Evolutionary conservation across 2,113 vertebrate genomes (phyloP), one percentile per base, ranked within the genome.

Genomic region (Prunella himalayana): DNA sequence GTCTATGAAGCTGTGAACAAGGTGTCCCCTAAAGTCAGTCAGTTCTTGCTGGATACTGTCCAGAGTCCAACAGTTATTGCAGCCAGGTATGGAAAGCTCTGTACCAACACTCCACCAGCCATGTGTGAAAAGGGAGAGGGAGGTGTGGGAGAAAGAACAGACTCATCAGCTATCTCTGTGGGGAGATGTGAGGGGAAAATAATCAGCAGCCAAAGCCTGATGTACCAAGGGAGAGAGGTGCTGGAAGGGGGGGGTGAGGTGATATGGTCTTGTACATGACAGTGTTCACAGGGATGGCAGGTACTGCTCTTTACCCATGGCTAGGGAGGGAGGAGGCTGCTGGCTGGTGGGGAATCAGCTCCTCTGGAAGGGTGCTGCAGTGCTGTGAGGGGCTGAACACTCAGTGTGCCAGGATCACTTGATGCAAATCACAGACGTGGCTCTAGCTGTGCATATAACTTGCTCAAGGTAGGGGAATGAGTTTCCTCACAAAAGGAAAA

Each of bases 1-100:
- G 3, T 94, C 45, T 97, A 90, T 9, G 82, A 95, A 65, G 7
- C 42, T 65, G 91, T 98, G 84, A 95, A 94, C 68, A 88, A 97
- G 45, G 7, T 97, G 30, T 96, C 51, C 31, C 96, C 96, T 65
- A 96, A 60, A 95, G n/a, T n/a, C 5, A 95, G 50, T n/a, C 96
- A 97, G 90, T 53, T 82, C 75, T 82, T 97, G 25, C 23, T 7
- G 56, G 92, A 97, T 50, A 60, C 68, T 83, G 64, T 95, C 63
- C 96, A 97, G 82, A 94, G 35, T 35, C 86, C 90, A 71, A 17
- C 11, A 57, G 71, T 98, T 78, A 76, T 54, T 88, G 81, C 66
- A 1, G 88, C 80, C 82, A 97, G 97, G 97, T 98, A 97, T 17
- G 77, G 53, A 71, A 84, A 84, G 30, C 24, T 79, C 54, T 86